These are phyloP conservation scores for Bicyclus anynana DNA, from an alignment of 1,140 invertebrate species.

Conservation along the genomic window DNA sequence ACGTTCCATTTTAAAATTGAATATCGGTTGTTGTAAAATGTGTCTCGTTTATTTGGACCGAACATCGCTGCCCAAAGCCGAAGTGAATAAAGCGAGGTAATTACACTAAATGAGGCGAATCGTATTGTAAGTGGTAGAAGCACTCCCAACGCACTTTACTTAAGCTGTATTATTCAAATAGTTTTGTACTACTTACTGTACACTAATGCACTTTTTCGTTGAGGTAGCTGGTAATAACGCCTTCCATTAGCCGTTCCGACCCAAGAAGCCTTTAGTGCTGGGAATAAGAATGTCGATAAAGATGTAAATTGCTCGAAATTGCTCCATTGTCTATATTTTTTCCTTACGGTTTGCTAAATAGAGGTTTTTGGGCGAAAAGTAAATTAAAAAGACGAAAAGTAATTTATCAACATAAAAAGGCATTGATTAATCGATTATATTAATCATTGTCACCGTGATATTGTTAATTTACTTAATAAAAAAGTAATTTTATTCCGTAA, in stretches of 20 bases:
- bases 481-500: too few relatives aligned
- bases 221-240: constrained; percentile 61
- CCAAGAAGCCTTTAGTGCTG: constrained; percentile 48
- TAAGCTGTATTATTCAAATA: constrained; percentile 68
- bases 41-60: constrained; percentile 21
- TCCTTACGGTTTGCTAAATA: not conserved
- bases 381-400: not conserved
- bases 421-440: not conserved
- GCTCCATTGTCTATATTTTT: constrained; percentile 32
- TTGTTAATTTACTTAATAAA: not conserved
- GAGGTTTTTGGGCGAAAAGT: not conserved
- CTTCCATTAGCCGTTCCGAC: constrained; percentile 62
- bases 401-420: not conserved
- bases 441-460: not conserved
- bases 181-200: constrained; percentile 64
- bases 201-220: constrained; percentile 70
- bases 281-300: constrained; percentile 42
- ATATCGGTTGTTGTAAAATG: constrained; percentile 23
- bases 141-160: constrained; percentile 60
- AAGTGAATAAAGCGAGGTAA: constrained; percentile 46
- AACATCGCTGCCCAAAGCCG: constrained; percentile 33
- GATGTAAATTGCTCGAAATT: constrained; percentile 41
- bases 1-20: constrained; percentile 22
- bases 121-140: constrained; percentile 56
- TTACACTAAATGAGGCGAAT: constrained; percentile 63